These are phyloP conservation scores for Nothura maculosa DNA, from an alignment of 2,797 vertebrate species.

Conservation along the genomic window DNA sequence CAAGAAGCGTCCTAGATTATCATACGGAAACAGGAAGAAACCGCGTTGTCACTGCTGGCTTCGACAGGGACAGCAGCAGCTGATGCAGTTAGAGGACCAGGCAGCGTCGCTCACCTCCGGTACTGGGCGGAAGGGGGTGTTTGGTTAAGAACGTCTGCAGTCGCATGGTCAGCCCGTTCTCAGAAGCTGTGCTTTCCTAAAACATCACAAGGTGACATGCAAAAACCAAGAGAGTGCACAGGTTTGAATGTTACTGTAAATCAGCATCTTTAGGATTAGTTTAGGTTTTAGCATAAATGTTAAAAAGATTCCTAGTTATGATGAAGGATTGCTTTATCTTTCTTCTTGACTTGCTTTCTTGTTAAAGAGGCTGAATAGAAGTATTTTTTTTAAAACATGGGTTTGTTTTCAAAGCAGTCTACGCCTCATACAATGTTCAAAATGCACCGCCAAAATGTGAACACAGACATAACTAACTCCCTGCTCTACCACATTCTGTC, in stretches of 20 bases:
- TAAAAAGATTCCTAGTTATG: not conserved
- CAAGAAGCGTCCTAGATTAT: conserved; percentile 2
- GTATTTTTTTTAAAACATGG: too few relatives aligned
- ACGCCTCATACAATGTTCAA: not conserved
- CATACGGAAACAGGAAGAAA: not conserved
- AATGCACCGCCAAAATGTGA: not conserved
- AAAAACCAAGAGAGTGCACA: not conserved
- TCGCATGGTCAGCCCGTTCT: conserved; percentile 82
- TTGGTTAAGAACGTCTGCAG: conserved; percentile 91
- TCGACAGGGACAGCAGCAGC: not conserved
- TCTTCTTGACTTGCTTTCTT: not conserved
- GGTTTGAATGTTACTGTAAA: not conserved
- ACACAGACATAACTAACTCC: not conserved
- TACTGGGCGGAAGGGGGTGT: conserved; percentile 83
- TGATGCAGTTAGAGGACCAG: not conserved
- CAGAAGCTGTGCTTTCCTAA: conserved; percentile 73
- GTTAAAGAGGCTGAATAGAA: not conserved
- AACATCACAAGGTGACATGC: not conserved
- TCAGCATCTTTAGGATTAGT: not conserved
- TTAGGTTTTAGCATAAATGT: not conserved
- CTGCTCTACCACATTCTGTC: not conserved
- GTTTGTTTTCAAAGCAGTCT: not conserved
- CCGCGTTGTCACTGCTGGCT: not conserved
- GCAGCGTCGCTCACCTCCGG: conserved; percentile 81
- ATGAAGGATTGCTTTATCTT: not conserved